Evolutionary conservation across 1,140 invertebrate species (phyloP).

Genomic region (Oscheius sp.): DNA sequence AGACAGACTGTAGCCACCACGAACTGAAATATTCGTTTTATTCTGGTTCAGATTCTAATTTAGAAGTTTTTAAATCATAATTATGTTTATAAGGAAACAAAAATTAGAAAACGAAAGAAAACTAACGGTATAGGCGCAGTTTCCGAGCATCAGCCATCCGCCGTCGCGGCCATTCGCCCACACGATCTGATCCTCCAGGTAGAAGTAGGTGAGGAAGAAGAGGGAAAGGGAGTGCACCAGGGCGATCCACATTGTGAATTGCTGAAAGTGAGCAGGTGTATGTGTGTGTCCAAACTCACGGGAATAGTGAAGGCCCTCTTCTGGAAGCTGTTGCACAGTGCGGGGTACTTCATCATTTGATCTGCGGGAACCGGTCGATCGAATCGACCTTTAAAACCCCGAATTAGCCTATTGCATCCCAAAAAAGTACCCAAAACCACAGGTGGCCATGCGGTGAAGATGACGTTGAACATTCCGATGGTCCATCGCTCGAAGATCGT

Average conservation of each 20-base stretch:
- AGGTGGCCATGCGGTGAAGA: conserved; percentile 90
- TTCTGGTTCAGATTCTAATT: no score
- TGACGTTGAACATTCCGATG: conserved; percentile 93
- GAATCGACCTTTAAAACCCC: conserved; percentile 70
- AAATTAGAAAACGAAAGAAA: background rate
- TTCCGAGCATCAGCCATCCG: conserved; percentile 90
- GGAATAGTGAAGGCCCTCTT: conserved; percentile 75
- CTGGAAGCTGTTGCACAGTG: conserved; percentile 85
- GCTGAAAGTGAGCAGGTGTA: conserved; percentile 63
- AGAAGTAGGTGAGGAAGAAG: conserved; percentile 80
- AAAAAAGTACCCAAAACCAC: conserved; percentile 74
- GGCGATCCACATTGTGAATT: conserved; percentile 97
- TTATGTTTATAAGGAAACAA: no score
- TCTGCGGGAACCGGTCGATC: conserved; percentile 88
- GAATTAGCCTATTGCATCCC: background rate
- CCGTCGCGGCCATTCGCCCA: conserved; percentile 80
- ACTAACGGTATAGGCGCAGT: conserved; percentile 91
- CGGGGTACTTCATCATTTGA: conserved; percentile 83
- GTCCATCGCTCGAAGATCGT: conserved; percentile 98
- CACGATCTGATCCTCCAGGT: conserved; percentile 69
- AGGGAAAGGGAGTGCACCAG: conserved; percentile 87
- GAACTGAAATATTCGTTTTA: conserved; percentile 76
- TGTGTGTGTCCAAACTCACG: conserved; percentile 59
- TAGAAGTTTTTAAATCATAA: no score
- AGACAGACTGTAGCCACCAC: conserved; percentile 94